These are phyloP conservation scores for Agriopis marginaria DNA, from an alignment of 2,888 invertebrate species.

Conservation along the genomic window DNA sequence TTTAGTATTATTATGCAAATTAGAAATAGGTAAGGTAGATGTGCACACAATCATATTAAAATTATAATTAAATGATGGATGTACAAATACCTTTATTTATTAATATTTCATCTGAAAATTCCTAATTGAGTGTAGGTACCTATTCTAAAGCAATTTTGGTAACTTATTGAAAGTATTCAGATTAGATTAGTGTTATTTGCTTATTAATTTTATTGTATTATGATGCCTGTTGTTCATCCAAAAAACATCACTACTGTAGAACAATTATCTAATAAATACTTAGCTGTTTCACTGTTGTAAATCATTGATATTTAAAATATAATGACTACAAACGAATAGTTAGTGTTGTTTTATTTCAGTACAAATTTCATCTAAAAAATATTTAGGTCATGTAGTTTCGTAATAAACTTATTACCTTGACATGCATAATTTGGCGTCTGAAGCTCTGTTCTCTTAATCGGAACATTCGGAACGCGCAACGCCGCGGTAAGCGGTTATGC, in stretches of 20 bases:
- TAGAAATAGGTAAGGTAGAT: slow-evolving; percentile 1
- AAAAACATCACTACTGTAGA: slow-evolving; percentile 3
- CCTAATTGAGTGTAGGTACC: background rate
- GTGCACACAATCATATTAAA: background rate
- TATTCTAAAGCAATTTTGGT: background rate
- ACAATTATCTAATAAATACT: background rate
- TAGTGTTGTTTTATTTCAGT: slow-evolving; percentile 4
- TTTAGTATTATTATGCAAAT: slow-evolving; percentile 19
- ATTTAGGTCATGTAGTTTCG: no score
- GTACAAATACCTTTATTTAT: background rate
- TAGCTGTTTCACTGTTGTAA: background rate
- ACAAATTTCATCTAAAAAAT: no score
- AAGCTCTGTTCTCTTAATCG: no score
- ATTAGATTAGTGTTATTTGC: background rate
- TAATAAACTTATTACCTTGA: no score
- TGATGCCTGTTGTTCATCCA: background rate
- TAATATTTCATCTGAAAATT: no score
- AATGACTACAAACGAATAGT: background rate
- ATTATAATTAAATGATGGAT: background rate
- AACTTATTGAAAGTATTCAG: background rate
- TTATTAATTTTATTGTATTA: background rate
- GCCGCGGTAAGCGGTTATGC: no score
- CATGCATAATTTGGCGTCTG: no score
- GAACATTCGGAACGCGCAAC: no score
- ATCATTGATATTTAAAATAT: slow-evolving; percentile 5